Evolutionary conservation across 2,797 vertebrate species (phyloP).

Genomic region (Knipowitschia caucasica): DNA sequence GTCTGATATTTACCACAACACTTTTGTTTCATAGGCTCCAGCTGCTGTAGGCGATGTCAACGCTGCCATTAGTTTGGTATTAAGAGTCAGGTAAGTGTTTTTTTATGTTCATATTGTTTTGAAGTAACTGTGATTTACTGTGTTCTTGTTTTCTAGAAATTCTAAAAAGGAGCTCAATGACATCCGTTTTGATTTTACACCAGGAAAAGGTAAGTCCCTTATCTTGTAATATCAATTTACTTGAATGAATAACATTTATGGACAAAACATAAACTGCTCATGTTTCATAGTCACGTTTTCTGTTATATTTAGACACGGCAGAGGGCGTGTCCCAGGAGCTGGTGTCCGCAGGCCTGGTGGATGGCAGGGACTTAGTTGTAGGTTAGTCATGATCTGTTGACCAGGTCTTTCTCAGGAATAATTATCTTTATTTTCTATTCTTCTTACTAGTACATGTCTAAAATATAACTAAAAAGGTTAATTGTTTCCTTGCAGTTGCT

Average conservation of each 20-base stretch:
- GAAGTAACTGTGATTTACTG: too few relatives aligned
- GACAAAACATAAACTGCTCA: background rate
- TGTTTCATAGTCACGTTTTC: background rate
- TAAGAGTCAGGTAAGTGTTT: constrained; percentile 86
- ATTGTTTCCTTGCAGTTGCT: constrained; percentile 82
- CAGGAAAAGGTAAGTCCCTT: constrained; percentile 86
- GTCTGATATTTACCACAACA: background rate
- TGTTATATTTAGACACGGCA: constrained; percentile 84
- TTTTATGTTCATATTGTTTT: background rate
- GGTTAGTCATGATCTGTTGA: constrained; percentile 71
- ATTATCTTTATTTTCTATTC: background rate
- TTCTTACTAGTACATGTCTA: background rate
- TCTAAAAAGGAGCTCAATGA: constrained; percentile 97
- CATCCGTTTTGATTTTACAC: constrained; percentile 97
- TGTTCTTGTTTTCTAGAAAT: too few relatives aligned
- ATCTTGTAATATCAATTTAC: background rate
- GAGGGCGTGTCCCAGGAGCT: constrained; percentile 98
- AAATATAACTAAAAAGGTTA: background rate
- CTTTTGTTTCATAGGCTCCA: constrained; percentile 45
- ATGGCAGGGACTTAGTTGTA: constrained; percentile 96
- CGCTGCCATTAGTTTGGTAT: constrained; percentile 91
- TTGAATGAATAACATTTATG: background rate
- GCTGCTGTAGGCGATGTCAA: constrained; percentile 54
- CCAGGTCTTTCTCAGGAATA: background rate
- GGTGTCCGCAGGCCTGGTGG: constrained; percentile 95